Conservation (phyloP, 2,888 invertebrate genomes). For the Lordiphosa fenestrarum region DNA sequence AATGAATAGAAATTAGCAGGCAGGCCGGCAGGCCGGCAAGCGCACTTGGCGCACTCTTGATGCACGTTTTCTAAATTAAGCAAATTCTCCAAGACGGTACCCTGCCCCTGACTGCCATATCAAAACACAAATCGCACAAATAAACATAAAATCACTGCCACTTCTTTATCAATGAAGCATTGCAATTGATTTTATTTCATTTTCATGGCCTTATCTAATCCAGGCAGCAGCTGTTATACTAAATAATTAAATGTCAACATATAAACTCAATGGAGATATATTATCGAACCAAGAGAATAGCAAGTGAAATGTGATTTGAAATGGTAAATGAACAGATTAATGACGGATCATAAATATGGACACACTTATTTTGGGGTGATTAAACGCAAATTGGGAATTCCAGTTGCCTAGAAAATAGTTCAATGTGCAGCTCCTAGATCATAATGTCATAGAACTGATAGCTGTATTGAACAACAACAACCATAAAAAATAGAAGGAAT, state of each 20-base stretch:
- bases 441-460: too few species aligned
- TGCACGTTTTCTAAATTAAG: constrained; percentile 63
- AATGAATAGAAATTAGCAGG: constrained; percentile 65
- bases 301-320: too few species aligned
- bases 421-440: too few species aligned
- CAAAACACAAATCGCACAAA: too few species aligned
- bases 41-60: constrained; percentile 32
- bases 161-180: constrained; percentile 1
- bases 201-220: constrained; percentile 22
- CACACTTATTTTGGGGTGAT: too few species aligned
- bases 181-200: constrained; percentile 11
- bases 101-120: constrained; percentile 8
- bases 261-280: neutral
- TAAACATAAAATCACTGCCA: neutral
- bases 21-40: constrained; percentile 10
- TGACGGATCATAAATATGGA: too few species aligned
- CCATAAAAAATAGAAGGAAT: too few species aligned
- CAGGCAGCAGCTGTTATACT: constrained; percentile 1
- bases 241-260: constrained; percentile 13
- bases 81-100: constrained; percentile 20
- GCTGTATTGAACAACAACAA: too few species aligned
- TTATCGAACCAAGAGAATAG: too few species aligned
- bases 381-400: too few species aligned
- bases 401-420: too few species aligned
- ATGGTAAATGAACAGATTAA: too few species aligned